Percentiles rank a stretch among this genome's conserved stretches.
Conservation (phyloP, 2,113 vertebrate genomes). For the Pseudopodoces humilis region DNA sequence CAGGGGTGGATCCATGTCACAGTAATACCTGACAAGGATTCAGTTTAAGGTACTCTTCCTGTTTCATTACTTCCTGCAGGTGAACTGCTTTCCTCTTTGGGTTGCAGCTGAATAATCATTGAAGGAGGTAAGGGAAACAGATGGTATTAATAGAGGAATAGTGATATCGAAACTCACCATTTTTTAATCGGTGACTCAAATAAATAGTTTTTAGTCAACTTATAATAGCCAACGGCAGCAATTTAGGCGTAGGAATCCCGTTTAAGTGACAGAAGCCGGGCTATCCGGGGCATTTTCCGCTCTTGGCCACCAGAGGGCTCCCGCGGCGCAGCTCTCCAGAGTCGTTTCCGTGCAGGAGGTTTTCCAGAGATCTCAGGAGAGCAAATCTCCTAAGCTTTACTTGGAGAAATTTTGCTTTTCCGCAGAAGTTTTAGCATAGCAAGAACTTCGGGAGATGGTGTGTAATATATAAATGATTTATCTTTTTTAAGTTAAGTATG, state of each 20-base stretch:
- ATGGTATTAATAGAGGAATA: not conserved
- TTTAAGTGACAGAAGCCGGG: rapidly evolving
- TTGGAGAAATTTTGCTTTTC: not conserved
- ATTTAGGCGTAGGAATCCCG: not conserved
- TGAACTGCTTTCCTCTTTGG: not conserved
- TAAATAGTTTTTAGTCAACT: not conserved
- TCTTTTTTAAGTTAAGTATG: not conserved
- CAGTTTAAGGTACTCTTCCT: not conserved
- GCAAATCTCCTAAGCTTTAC: rapidly evolving
- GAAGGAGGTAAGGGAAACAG: not conserved
- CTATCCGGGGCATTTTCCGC: not conserved
- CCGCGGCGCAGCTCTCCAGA: not conserved
- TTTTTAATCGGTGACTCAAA: not conserved
- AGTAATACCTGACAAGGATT: not conserved
- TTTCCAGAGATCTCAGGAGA: rapidly evolving
- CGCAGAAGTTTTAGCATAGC: not conserved
- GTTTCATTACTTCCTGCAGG: not conserved
- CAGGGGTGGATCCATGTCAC: not conserved
- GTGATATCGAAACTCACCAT: rapidly evolving
- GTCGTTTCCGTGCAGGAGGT: rapidly evolving
- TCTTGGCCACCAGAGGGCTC: not conserved
- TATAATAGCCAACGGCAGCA: not conserved
- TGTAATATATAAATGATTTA: not conserved
- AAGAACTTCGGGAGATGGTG: not conserved
- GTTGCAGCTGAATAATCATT: not conserved